These are phyloP conservation scores for Pelochelys cantorii DNA, from an alignment of 2,797 vertebrate genomes.

Conservation along the genomic window DNA sequence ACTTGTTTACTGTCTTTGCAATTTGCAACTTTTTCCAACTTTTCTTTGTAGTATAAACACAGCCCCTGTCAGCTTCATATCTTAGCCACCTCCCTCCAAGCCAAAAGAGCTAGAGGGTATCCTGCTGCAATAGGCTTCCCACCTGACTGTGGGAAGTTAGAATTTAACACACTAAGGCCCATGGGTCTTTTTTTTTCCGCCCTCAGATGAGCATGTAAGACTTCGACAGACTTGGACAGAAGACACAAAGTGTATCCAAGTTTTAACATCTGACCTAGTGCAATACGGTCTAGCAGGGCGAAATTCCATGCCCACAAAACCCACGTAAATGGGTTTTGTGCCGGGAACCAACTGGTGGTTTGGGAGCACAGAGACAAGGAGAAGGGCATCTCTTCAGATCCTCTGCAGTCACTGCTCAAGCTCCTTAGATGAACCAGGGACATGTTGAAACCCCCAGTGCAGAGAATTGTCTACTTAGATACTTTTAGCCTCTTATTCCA, in stretches of 20 bases:
- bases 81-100: not conserved
- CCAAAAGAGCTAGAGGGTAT: not conserved
- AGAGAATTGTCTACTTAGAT: not conserved
- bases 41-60: too few relatives aligned
- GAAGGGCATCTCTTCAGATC: not conserved
- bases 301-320: not conserved
- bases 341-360: not conserved
- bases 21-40: too few relatives aligned
- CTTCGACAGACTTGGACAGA: fast-evolving
- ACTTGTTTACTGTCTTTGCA: too few relatives aligned
- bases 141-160: not conserved
- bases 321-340: not conserved
- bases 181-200: not conserved
- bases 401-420: not conserved
- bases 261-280: not conserved
- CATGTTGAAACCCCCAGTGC: not conserved
- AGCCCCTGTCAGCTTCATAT: not conserved
- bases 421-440: not conserved
- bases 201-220: not conserved
- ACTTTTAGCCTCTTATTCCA: not conserved
- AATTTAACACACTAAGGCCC: not conserved
- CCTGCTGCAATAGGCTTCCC: not conserved
- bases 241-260: fast-evolving
- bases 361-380: not conserved
- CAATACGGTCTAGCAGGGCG: not conserved